These are phyloP conservation scores for Orthonyx spaldingii DNA, from an alignment of 2,113 vertebrate species.

Conservation along the genomic window DNA sequence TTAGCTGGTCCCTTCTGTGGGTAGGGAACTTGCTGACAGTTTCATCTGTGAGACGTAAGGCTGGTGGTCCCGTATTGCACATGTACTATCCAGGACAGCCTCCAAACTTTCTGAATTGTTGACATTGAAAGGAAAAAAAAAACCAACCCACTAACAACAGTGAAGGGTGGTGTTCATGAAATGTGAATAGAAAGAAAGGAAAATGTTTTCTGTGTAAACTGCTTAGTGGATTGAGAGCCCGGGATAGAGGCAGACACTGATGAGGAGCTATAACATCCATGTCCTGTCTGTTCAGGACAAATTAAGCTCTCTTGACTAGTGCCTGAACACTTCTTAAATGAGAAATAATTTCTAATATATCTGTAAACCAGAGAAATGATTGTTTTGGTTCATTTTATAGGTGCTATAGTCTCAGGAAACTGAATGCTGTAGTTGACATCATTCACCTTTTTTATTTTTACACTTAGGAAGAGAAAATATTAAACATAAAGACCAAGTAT, in stretches of 20 bases:
- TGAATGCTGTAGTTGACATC: neutral
- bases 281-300: neutral
- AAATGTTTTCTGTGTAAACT: neutral
- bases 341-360: neutral
- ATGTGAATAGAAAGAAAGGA: neutral
- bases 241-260: neutral
- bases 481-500: neutral
- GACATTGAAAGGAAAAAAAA: neutral
- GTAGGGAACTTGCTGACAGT: neutral
- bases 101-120: neutral
- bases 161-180: neutral
- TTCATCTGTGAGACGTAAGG: neutral
- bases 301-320: neutral
- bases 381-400: neutral
- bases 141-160: neutral
- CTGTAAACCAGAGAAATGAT: neutral
- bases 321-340: neutral
- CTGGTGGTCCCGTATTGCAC: neutral
- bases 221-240: neutral
- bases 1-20: rapidly evolving
- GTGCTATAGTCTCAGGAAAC: neutral
- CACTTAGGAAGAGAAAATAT: neutral
- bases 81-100: rapidly evolving
- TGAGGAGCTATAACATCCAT: neutral
- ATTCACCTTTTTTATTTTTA: neutral